Evolutionary conservation across 2,888 invertebrate genomes (phyloP).

Genomic region (Schrankia costaestrigalis): DNA sequence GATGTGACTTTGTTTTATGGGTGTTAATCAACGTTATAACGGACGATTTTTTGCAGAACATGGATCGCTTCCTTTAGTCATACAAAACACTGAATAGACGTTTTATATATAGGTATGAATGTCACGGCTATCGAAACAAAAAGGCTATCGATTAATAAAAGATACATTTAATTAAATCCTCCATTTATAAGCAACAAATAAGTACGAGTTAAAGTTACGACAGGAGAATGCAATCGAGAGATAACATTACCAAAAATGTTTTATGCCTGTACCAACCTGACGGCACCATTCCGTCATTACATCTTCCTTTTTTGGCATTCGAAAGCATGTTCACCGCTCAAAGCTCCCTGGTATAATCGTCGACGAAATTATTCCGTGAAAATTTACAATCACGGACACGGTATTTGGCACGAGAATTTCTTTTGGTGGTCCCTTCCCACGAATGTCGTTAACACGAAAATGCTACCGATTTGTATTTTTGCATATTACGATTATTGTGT

Average conservation of each 20-base stretch:
- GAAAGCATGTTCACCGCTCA: conserved; percentile 38
- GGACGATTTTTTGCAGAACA: too few species aligned
- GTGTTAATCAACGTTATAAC: too few species aligned
- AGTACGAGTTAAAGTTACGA: conserved; percentile 13
- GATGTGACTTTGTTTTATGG: too few species aligned
- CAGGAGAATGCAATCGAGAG: conserved; percentile 18
- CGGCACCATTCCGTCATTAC: conserved; percentile 36
- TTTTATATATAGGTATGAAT: too few species aligned
- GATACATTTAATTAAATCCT: conserved; percentile 14
- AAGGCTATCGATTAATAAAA: too few species aligned
- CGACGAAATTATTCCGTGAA: conserved; percentile 41
- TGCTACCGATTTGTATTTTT: conserved; percentile 26
- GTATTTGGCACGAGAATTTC: conserved; percentile 40
- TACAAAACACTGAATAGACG: too few species aligned
- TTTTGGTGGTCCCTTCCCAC: conserved; percentile 34
- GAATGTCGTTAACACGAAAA: conserved; percentile 35
- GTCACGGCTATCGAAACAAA: too few species aligned
- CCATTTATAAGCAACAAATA: conserved; percentile 10
- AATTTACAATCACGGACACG: conserved; percentile 38
- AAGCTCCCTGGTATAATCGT: conserved; percentile 32
- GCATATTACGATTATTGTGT: conserved; percentile 21
- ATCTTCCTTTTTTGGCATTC: conserved; percentile 45
- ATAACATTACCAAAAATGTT: conserved; percentile 27
- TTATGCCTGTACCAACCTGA: conserved; percentile 15
- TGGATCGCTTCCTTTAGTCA: too few species aligned